Evolutionary conservation across 1,140 invertebrate genomes (phyloP), one percentile per base, ranked within the genome.

Genomic region (Lysiphlebus fabarum): DNA sequence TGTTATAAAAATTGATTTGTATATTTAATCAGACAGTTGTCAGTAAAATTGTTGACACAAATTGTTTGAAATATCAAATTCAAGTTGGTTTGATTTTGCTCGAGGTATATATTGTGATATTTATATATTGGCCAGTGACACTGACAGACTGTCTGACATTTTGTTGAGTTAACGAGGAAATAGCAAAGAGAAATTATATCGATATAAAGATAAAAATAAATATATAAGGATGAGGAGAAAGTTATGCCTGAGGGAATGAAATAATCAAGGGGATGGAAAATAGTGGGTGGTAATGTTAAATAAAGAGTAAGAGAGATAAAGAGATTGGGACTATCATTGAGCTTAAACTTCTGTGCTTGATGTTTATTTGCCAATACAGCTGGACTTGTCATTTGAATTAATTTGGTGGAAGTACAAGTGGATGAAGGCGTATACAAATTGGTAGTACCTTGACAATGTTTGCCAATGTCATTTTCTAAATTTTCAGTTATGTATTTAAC

Each of bases 371-470:
- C 60, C 64, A 44, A 64, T 63, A 54, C 62, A 65, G 66, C 66
- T 74, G 71, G 65, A 63, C 63, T 74, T 73, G 71, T 73, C 72
- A 66, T 70, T 66, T 43, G 66, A 70, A 72, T 74, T 73, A 73
- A 71, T 72, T 71, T 67, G 63, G 69, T 67, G 55, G 11, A 42
- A 53, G 49, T 51, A 38, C 49, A 51, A 51, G 49, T 51, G 49
- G 59, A 67, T 60, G 60, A 61, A 53, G 55, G 56, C 37, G 56
- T 34, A 47, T 48, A 48, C 36, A 26, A 47, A 33, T 17, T 17
- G 26, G 17, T 53, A 47, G 53, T 38, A 26, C 42, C 34, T 41
- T 26, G 17, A 1, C 17, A 26, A 45, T 56, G 9, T 55, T 48
- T 40, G 9, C 41, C 56, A 48, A 38, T 33, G 9, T 56, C 54